A percentile compares a stretch with the other conserved stretches of the same genome.
phyloP scores from a whole-genome alignment of 1,140 invertebrate genomes.

The Drosophila ananassae region DNA sequence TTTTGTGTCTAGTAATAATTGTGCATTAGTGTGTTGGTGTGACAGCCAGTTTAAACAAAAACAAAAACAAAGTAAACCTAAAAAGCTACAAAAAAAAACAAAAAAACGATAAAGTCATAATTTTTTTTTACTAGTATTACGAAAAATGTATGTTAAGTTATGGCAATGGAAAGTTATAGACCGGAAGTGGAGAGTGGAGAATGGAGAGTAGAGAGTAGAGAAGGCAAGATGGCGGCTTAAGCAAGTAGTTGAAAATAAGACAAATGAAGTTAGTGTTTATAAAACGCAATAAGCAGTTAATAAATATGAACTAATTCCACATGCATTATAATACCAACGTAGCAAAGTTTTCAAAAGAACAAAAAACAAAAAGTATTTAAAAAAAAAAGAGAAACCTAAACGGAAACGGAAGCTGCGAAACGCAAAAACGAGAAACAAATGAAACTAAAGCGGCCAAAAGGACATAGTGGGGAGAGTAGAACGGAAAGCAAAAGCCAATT shows the following conservation, averaged over 20 bases:
- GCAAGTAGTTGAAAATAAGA: constrained; percentile 75
- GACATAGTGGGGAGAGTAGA: constrained; percentile 23
- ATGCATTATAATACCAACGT: constrained; percentile 55
- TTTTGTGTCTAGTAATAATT: constrained; percentile 62
- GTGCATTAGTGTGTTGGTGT: constrained; percentile 46
- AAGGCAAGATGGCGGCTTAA: constrained; percentile 51
- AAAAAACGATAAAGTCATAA: constrained; percentile 38
- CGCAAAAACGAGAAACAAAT: constrained; percentile 44
- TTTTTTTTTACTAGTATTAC: constrained; percentile 76
- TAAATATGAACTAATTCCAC: constrained; percentile 48
- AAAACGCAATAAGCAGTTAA: constrained; percentile 80
- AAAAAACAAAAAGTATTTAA: constrained; percentile 23
- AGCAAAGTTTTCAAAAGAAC: constrained; percentile 68
- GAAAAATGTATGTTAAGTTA: constrained; percentile 58
- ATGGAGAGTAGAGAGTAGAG: constrained; percentile 15
- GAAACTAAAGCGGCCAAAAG: constrained; percentile 79
- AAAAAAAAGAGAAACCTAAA: constrained; percentile 12
- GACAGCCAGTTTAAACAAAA: constrained; percentile 33
- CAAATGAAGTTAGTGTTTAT: constrained; percentile 74
- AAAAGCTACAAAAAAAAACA: constrained; percentile 9
- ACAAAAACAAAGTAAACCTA: constrained; percentile 10
- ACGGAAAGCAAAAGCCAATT: constrained; percentile 55
- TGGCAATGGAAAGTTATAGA: constrained; percentile 30
- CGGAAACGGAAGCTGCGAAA: constrained; percentile 28
- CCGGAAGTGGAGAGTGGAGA: constrained; percentile 12